Evolutionary conservation across 37 sponge, comb jelly and placozoan genomes (phyloP), one percentile per base, ranked within the genome.

Genomic region (Ephydatia muelleri): DNA sequence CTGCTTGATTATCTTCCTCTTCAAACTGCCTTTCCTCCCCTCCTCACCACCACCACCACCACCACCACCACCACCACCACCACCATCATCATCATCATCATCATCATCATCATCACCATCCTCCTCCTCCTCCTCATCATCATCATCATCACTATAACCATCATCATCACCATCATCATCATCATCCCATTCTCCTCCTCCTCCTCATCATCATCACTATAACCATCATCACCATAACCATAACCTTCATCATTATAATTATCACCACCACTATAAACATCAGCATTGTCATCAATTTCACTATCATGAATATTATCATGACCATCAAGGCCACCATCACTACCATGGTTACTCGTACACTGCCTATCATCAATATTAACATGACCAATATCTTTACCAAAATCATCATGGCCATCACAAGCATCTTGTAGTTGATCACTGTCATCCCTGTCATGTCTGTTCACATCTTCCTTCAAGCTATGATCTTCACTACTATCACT

Each of bases 221-320:
- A 5, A 49, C 5, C 16, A 78, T 78, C 16, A 78, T n/a, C 38
- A 78, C 38, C 38, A 78, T n/a, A 5, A 78, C 38, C 38, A 16
- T 78, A 5, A 78, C 38, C 16, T 39, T 40, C 39, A 49, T 12
- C 38, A 78, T 40, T 16, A 78, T 12, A 8, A 78, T 78, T 16
- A 78, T 78, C 38, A 49, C 16, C 38, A 78, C 16, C 38, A 78
- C n/a, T 78, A 49, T 27, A 5, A 40, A 4, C 39, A 49, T 38
- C 38, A 78, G 9, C 38, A 78, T 40, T 49, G 39, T 78, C 38
- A 78, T 3, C 16, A 78, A 36, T 49, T 40, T 78, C 38, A 78
- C 28, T 78, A 78, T 49, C 38, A 78, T 49, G 26, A 78, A 40
- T 49, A 78, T 40, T 49, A 38, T 47, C 38, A 78, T 78, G 26